Evolutionary conservation across 2,113 vertebrate species (phyloP).

Genomic region (Heptranchias perlo): DNA sequence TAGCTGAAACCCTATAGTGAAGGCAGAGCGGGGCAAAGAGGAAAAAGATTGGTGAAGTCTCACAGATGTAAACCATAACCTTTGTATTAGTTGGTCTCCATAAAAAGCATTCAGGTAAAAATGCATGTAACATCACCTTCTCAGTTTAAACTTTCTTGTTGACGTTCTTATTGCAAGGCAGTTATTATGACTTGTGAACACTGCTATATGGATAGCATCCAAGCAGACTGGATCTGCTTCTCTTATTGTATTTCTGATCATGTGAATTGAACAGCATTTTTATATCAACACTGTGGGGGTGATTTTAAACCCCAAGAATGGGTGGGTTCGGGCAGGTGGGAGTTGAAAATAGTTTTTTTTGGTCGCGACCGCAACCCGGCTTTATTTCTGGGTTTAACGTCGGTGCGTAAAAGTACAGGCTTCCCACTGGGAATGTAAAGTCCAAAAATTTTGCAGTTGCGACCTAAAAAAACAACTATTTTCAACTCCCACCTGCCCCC

Average conservation of each 20-base stretch:
- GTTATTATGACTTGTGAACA: not conserved
- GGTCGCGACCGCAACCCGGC: too few relatives aligned
- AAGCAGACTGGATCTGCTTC: not conserved
- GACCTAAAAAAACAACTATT: too few relatives aligned
- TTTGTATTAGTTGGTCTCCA: not conserved
- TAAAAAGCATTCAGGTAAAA: not conserved
- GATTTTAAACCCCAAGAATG: too few relatives aligned
- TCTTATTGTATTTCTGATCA: not conserved
- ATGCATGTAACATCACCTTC: not conserved
- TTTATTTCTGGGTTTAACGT: too few relatives aligned
- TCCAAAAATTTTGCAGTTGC: too few relatives aligned
- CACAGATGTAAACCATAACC: not conserved
- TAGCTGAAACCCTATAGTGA: constrained; percentile 68
- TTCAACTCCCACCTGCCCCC: too few relatives aligned
- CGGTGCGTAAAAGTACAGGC: too few relatives aligned
- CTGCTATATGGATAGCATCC: not conserved
- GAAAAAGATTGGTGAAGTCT: not conserved
- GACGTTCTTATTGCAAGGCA: not conserved
- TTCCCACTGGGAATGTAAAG: too few relatives aligned
- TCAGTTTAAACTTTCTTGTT: not conserved
- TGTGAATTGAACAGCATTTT: not conserved
- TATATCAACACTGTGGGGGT: not conserved
- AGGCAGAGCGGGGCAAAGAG: constrained; percentile 50
- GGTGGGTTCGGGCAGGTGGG: too few relatives aligned
- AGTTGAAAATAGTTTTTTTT: too few relatives aligned